These are phyloP conservation scores for Amia ocellicauda DNA, from an alignment of 2,113 vertebrate species.

Conservation along the genomic window DNA sequence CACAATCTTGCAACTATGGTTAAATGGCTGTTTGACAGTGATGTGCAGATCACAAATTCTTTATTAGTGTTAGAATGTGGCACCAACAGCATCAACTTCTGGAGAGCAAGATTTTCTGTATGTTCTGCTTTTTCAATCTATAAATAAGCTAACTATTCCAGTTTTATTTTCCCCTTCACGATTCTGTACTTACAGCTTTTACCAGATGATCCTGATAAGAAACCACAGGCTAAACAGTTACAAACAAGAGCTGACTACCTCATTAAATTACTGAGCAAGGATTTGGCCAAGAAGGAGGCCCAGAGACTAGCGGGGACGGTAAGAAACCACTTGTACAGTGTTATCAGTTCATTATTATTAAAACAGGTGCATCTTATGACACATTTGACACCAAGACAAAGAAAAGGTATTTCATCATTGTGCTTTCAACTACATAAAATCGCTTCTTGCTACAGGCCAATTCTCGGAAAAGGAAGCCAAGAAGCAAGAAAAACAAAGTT, in stretches of 20 bases:
- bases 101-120: background rate
- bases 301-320: conserved; percentile 84
- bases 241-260: conserved; percentile 98
- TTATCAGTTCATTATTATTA: too few species aligned
- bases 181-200: too few species aligned
- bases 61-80: too few species aligned
- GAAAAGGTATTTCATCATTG: conserved; percentile 4
- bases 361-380: too few species aligned
- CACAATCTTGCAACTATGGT: too few species aligned
- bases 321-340: too few species aligned
- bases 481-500: conserved; percentile 84
- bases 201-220: conserved; percentile 97
- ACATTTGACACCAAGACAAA: too few species aligned
- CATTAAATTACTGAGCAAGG: conserved; percentile 96
- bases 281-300: conserved; percentile 89
- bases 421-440: too few species aligned
- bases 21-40: too few species aligned
- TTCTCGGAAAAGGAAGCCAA: conserved; percentile 84
- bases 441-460: conserved; percentile 72
- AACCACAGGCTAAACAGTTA: conserved; percentile 96
- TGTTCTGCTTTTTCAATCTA: background rate
- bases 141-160: too few species aligned
- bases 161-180: conserved; percentile 17
- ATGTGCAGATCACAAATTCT: too few species aligned
- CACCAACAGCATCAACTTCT: background rate